These are phyloP conservation scores for Pseudoips prasinana DNA, from an alignment of 2,888 invertebrate genomes.

Conservation along the genomic window DNA sequence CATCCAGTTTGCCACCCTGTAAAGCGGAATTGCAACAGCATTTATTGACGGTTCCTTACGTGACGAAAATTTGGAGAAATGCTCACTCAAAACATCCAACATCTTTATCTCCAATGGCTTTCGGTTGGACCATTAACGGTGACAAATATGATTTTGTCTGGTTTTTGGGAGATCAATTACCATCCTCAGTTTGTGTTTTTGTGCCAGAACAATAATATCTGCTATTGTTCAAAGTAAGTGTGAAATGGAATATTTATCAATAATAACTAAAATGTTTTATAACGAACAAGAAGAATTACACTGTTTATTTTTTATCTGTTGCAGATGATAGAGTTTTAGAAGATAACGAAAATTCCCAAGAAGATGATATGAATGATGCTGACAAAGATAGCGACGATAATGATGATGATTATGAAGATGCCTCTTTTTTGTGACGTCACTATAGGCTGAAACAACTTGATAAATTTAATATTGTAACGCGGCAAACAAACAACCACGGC, in stretches of 20 bases:
- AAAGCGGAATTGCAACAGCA: conserved; percentile 17
- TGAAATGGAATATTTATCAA: conserved; percentile 5
- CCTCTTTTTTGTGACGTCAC: conserved; percentile 3
- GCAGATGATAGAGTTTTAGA: conserved; percentile 4
- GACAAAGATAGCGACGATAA: conserved; percentile 2
- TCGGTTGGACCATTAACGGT: conserved; percentile 7
- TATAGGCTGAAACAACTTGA: conserved; percentile 4
- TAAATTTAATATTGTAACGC: conserved; percentile 3
- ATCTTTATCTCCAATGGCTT: conserved; percentile 9
- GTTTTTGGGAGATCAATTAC: conserved; percentile 8
- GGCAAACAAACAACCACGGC: too few relatives aligned
- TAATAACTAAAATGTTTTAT: conserved; percentile 4
- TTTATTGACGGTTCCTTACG: conserved; percentile 11
- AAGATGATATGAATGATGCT: conserved; percentile 3
- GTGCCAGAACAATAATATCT: too few relatives aligned
- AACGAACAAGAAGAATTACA: conserved; percentile 4
- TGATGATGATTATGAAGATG: conserved; percentile 1
- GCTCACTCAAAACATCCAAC: conserved; percentile 8
- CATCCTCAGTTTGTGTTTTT: conserved; percentile 17
- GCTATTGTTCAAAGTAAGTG: conserved; percentile 15
- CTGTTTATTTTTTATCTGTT: conserved; percentile 3
- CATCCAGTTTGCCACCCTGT: conserved; percentile 11
- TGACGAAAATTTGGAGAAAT: conserved; percentile 11
- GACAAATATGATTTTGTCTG: conserved; percentile 9
- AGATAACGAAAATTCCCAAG: conserved; percentile 4